Evolutionary conservation across 2,113 vertebrate species (phyloP).

Genomic region (Phylloscopus trochiloides): DNA sequence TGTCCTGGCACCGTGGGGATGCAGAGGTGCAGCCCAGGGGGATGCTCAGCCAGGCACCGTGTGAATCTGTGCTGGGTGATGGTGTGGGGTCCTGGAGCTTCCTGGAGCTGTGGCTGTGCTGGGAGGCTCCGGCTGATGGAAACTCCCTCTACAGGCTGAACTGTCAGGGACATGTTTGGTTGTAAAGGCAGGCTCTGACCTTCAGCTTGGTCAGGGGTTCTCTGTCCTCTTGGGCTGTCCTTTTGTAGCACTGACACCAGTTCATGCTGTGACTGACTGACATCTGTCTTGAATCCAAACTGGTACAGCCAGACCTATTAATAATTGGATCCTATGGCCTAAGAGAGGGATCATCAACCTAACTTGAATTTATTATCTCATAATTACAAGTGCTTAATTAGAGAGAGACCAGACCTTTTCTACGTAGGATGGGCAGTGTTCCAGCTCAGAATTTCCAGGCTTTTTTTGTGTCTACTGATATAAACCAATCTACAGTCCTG

Average conservation of each 20-base stretch:
- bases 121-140: neutral
- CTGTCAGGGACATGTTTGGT: neutral
- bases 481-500: neutral
- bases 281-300: neutral
- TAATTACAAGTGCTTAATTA: neutral
- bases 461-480: neutral
- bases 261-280: neutral
- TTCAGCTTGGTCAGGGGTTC: neutral
- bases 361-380: neutral
- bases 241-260: neutral
- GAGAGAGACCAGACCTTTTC: neutral
- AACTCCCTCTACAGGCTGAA: constrained; percentile 5
- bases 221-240: neutral
- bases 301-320: neutral
- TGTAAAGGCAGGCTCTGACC: neutral
- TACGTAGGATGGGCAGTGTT: neutral
- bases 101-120: fast-evolving
- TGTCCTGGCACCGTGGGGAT: fast-evolving
- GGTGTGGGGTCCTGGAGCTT: neutral
- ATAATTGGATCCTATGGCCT: neutral
- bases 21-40: neutral
- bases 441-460: neutral
- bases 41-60: fast-evolving
- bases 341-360: neutral
- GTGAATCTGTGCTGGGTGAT: neutral